These are phyloP conservation scores for Siphonodentalium dalli DNA, from an alignment of 2,888 invertebrate genomes.

Conservation along the genomic window DNA sequence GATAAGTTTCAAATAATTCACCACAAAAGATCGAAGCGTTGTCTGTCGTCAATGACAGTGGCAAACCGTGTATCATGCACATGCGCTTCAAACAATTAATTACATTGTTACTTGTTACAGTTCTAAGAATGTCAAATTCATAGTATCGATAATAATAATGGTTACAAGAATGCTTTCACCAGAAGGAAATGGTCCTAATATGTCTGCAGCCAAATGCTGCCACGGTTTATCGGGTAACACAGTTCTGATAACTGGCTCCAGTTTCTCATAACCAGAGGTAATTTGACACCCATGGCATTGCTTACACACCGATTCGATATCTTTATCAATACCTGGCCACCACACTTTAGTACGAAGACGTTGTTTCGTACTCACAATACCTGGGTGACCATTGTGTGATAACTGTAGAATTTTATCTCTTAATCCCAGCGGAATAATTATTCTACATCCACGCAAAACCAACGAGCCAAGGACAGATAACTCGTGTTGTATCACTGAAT, in stretches of 20 bases:
- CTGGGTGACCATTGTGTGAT: constrained; percentile 21
- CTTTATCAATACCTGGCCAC: constrained; percentile 19
- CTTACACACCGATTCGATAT: constrained; percentile 8
- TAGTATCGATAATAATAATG: constrained; percentile 12
- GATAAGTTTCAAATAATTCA: constrained; percentile 10
- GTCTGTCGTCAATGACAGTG: constrained; percentile 11
- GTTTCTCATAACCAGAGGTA: background rate
- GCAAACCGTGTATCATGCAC: constrained; percentile 12
- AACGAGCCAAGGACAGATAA: constrained; percentile 5
- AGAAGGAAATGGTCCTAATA: constrained; percentile 13
- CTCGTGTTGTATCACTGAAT: constrained; percentile 5
- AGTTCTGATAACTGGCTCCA: constrained; percentile 6
- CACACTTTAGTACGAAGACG: constrained; percentile 17
- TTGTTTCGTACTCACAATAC: constrained; percentile 23
- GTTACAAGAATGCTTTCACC: constrained; percentile 12
- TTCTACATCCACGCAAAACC: constrained; percentile 10
- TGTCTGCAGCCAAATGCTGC: constrained; percentile 7
- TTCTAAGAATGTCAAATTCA: too few species aligned
- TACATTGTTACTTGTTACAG: constrained; percentile 2
- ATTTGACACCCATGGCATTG: constrained; percentile 13
- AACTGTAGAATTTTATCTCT: constrained; percentile 6
- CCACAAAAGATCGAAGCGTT: constrained; percentile 22
- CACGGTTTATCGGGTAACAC: constrained; percentile 12
- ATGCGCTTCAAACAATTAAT: constrained; percentile 7
- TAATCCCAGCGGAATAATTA: constrained; percentile 13